Percentiles rank a stretch among this genome's conserved stretches.
Conservation (phyloP, 2,888 invertebrate genomes). For the Phortica okadai region DNA sequence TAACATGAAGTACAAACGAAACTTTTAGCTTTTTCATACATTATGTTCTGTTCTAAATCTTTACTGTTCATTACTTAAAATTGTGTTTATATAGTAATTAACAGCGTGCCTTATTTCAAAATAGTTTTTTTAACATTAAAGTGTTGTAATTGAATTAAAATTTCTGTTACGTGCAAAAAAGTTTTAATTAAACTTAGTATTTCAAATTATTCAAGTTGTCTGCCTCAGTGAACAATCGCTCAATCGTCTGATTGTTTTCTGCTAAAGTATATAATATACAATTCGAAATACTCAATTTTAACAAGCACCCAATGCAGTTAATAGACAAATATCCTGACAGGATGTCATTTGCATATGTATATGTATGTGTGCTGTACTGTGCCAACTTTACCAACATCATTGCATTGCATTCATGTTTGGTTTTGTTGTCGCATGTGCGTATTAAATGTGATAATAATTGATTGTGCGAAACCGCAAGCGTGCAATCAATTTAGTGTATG, state of each 20-base stretch:
- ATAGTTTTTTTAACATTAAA: neutral
- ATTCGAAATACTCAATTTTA: neutral
- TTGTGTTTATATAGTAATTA: too few species aligned
- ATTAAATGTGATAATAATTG: constrained; percentile 6
- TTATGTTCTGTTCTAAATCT: too few species aligned
- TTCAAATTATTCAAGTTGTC: neutral
- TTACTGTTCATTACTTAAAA: too few species aligned
- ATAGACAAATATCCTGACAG: constrained; percentile 49
- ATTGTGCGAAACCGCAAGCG: constrained; percentile 26
- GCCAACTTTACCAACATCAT: neutral
- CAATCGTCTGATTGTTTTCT: too few species aligned
- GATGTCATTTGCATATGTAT: constrained; percentile 39
- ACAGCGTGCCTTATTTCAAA: too few species aligned
- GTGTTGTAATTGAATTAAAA: neutral
- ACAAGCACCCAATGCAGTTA: constrained; percentile 21
- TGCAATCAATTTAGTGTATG: constrained; percentile 8
- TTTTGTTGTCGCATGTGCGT: neutral
- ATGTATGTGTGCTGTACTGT: neutral
- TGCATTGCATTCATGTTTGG: neutral
- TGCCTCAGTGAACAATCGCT: neutral
- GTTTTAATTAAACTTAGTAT: constrained; percentile 42
- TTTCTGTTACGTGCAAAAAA: constrained; percentile 65
- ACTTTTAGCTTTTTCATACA: too few species aligned
- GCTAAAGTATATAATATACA: too few species aligned
- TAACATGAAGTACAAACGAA: too few species aligned